These are phyloP conservation scores for Tokudaia tokunoshimensis DNA, from an alignment of 2,797 vertebrate genomes.

Conservation along the genomic window DNA sequence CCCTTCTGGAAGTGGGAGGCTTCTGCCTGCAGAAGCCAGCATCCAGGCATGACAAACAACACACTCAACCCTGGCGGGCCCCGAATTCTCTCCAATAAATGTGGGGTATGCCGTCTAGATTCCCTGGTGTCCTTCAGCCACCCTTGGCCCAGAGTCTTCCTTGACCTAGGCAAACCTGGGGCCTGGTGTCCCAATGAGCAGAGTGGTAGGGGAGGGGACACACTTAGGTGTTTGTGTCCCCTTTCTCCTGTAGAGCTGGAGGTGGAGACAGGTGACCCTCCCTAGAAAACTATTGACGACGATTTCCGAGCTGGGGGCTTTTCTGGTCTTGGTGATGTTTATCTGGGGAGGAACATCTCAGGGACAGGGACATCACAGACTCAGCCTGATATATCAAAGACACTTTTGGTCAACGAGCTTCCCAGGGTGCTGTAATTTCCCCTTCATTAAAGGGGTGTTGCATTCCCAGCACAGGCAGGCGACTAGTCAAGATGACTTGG, in stretches of 20 bases:
- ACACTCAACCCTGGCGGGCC: accelerated
- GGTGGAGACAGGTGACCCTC: not conserved
- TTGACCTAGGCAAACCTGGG: not conserved
- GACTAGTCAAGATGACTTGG: accelerated
- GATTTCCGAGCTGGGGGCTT: not conserved
- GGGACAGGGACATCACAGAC: not conserved
- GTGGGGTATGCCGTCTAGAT: too few relatives aligned
- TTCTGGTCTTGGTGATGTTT: not conserved
- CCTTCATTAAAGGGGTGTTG: not conserved
- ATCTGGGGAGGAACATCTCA: not conserved
- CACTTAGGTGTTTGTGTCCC: not conserved
- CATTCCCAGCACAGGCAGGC: not conserved
- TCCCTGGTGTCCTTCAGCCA: not conserved
- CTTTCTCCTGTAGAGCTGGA: not conserved
- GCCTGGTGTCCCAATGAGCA: too few relatives aligned
- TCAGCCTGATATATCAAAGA: not conserved
- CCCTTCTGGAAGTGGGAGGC: not conserved
- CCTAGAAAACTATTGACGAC: not conserved
- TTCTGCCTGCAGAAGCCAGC: not conserved
- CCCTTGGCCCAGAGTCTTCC: not conserved
- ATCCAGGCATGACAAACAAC: too few relatives aligned
- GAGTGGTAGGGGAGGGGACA: not conserved
- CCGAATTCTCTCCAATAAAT: too few relatives aligned
- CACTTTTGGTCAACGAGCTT: not conserved
- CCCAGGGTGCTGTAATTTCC: not conserved